Percentiles rank a stretch among this genome's conserved stretches.
phyloP scores from a whole-genome alignment of 2,797 vertebrate species.

The Pangasius macronema region DNA sequence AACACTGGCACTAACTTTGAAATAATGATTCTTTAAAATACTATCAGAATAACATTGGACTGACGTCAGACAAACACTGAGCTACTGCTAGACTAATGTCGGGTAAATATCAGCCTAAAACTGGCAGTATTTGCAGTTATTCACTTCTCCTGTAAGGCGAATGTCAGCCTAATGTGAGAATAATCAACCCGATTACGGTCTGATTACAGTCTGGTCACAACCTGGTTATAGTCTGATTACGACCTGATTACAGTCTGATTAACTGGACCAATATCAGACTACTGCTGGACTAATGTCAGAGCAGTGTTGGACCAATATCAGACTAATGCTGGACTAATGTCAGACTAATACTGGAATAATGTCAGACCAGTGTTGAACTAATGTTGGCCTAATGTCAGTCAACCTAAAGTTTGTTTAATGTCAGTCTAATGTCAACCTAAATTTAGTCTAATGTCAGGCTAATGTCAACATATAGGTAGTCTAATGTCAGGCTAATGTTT shows the following conservation, averaged over 20 bases:
- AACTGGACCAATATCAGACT: no score
- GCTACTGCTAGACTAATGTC: not conserved
- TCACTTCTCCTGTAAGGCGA: not conserved
- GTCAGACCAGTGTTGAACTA: not conserved
- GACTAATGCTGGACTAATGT: not conserved
- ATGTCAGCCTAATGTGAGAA: not conserved
- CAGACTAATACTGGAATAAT: not conserved
- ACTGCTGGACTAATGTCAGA: no score
- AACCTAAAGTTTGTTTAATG: not conserved
- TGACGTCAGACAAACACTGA: not conserved
- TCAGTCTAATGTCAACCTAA: not conserved
- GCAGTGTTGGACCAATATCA: no score
- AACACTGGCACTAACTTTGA: slow-evolving; percentile 9
- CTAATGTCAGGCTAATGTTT: not conserved
- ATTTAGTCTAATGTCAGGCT: not conserved
- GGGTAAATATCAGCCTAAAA: not conserved
- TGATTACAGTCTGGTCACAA: no score
- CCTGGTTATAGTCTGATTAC: no score
- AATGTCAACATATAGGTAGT: not conserved
- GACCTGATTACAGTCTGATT: no score
- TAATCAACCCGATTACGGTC: no score
- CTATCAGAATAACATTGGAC: not conserved
- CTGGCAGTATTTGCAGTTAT: not conserved
- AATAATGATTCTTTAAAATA: slow-evolving; percentile 8
- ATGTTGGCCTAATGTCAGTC: not conserved